phyloP scores from a whole-genome alignment of 92 coral and sea anemone genomes.

The Epizoanthus illoricatus region DNA sequence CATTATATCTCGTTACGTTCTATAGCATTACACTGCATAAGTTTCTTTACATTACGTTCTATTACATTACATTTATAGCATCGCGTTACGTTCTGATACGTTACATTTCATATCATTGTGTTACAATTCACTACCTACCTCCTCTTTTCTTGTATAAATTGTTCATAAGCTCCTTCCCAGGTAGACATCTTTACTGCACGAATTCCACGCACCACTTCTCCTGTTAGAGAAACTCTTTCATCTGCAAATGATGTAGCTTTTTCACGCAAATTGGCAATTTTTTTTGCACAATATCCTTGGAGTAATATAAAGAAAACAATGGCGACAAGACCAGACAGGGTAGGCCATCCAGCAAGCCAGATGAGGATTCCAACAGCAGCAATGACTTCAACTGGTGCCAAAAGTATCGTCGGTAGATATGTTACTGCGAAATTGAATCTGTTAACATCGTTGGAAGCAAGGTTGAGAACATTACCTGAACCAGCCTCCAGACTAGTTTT shows the following conservation, averaged over 20 bases:
- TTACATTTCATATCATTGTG: too few species aligned
- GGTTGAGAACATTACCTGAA: constrained; percentile 10
- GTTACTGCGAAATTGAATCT: constrained; percentile 5
- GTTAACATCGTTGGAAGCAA: constrained; percentile 11
- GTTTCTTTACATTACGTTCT: too few species aligned
- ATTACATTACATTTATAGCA: too few species aligned
- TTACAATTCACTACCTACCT: neutral
- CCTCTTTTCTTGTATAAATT: neutral
- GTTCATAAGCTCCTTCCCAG: constrained; percentile 2
- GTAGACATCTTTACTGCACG: constrained; percentile 1
- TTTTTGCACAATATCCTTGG: neutral
- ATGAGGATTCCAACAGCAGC: neutral
- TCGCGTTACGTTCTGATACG: too few species aligned
- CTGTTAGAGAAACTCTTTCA: neutral
- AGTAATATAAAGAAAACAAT: neutral
- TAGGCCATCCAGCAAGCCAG: neutral
- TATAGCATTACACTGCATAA: too few species aligned
- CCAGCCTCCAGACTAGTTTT: neutral
- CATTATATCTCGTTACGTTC: too few species aligned
- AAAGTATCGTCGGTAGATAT: constrained; percentile 5
- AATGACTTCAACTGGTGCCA: neutral
- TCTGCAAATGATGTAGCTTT: neutral
- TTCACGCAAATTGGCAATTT: neutral
- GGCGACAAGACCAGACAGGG: neutral
- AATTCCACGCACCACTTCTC: constrained; percentile 15